Conservation (phyloP, 2,797 vertebrate genomes). For the Oryzias dopingdopingensis region DNA sequence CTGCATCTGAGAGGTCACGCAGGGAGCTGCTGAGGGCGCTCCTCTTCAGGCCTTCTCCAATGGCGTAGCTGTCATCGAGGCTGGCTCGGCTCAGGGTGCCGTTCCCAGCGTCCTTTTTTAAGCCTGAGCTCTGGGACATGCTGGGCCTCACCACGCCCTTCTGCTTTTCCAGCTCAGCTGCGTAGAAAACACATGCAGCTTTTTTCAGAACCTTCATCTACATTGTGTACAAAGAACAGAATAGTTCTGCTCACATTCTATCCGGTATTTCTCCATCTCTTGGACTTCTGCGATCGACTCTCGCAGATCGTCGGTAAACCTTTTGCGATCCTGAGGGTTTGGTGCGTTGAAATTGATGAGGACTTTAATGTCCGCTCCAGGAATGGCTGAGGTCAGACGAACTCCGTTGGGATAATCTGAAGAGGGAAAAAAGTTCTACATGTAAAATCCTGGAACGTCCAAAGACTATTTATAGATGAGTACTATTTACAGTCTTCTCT, state of each 20-base stretch:
- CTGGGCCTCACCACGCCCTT: slow-evolving; percentile 90
- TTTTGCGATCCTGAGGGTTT: slow-evolving; percentile 97
- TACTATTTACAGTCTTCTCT: no score
- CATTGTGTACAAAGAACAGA: neutral
- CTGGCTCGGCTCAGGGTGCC: slow-evolving; percentile 86
- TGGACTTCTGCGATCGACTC: slow-evolving; percentile 96
- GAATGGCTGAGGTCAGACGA: slow-evolving; percentile 91
- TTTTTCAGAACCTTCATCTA: no score
- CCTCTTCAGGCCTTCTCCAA: slow-evolving; percentile 90
- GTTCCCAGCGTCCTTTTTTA: slow-evolving; percentile 92
- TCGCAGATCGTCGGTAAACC: slow-evolving; percentile 93
- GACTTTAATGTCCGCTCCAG: slow-evolving; percentile 93
- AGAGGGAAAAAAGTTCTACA: neutral
- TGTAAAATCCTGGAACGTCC: no score
- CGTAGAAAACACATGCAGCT: slow-evolving; percentile 8
- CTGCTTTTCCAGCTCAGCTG: slow-evolving; percentile 97
- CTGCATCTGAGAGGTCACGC: slow-evolving; percentile 93
- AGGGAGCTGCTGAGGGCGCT: slow-evolving; percentile 96
- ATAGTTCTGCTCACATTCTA: slow-evolving; percentile 87
- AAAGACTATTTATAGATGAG: no score
- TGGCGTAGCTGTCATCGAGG: slow-evolving; percentile 93
- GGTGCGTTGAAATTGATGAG: slow-evolving; percentile 98
- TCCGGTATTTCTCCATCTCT: slow-evolving; percentile 98
- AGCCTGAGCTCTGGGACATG: slow-evolving; percentile 88
- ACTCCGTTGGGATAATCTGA: slow-evolving; percentile 96